These are phyloP conservation scores for Mormyrus proboscirostris DNA, from an alignment of 2,797 vertebrate genomes.

Conservation along the genomic window DNA sequence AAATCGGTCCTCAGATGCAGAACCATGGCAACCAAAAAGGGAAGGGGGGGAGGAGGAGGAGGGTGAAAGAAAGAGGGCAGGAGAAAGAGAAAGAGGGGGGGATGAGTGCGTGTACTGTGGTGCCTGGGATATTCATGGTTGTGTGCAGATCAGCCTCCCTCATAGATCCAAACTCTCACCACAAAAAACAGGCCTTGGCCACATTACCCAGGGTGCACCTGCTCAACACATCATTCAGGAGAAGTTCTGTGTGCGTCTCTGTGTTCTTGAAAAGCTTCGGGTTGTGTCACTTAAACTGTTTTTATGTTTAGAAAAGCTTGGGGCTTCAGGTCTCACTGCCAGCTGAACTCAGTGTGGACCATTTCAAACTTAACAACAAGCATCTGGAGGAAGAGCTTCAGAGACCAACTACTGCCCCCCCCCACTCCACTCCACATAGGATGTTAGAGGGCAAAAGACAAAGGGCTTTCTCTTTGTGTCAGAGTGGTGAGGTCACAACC, in stretches of 20 bases:
- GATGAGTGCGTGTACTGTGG: neutral
- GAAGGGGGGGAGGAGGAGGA: neutral
- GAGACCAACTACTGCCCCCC: neutral
- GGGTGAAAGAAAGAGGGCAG: neutral
- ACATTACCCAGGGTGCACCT: neutral
- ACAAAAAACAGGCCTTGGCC: neutral
- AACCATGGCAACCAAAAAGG: conserved; percentile 8
- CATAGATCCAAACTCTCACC: neutral
- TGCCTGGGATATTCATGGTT: neutral
- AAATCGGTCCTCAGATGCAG: neutral
- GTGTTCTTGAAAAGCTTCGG: neutral
- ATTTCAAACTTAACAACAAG: neutral
- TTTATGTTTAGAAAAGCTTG: neutral
- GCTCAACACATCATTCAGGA: neutral
- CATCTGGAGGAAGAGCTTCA: neutral
- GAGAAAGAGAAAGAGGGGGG: neutral
- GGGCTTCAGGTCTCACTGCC: neutral
- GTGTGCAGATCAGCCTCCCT: neutral
- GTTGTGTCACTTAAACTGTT: neutral
- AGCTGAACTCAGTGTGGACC: neutral
- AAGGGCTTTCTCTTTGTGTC: conserved; percentile 8
- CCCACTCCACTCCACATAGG: neutral
- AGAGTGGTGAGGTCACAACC: conserved; percentile 2
- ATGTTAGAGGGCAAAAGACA: neutral
- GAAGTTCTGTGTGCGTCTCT: neutral